phyloP scores from a whole-genome alignment of 1,140 invertebrate genomes.

The Thaumatotibia leucotreta region DNA sequence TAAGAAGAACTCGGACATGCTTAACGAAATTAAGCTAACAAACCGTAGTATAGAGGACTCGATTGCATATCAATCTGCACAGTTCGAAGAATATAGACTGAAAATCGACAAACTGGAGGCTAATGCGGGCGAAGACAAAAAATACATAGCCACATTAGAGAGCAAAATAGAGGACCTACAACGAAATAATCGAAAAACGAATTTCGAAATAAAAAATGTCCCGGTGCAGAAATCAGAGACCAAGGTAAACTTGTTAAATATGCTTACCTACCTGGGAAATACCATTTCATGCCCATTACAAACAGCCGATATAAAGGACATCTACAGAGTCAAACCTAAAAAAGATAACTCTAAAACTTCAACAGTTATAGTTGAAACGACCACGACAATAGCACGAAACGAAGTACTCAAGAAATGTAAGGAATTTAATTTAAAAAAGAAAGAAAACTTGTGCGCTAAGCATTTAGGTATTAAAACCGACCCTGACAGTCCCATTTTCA shows the following conservation, averaged over 20 bases:
- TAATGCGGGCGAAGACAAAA: too few species aligned
- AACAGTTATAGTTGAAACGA: conserved; percentile 25
- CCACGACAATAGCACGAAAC: conserved; percentile 16
- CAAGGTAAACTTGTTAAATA: neutral
- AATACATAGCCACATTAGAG: conserved; percentile 6
- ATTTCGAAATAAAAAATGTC: conserved; percentile 22
- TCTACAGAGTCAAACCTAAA: conserved; percentile 24
- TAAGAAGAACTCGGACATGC: too few species aligned
- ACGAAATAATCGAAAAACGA: conserved; percentile 11
- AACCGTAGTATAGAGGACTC: too few species aligned
- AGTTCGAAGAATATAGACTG: too few species aligned
- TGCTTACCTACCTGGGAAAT: neutral
- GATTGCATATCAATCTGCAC: too few species aligned
- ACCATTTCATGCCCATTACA: conserved; percentile 10
- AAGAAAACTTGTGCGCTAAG: conserved; percentile 21
- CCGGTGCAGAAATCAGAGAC: neutral
- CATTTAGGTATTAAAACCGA: conserved; percentile 20
- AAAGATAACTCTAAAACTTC: conserved; percentile 13
- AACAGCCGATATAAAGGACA: conserved; percentile 27
- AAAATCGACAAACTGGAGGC: too few species aligned
- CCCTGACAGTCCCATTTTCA: conserved; percentile 18
- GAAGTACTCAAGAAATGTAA: conserved; percentile 22
- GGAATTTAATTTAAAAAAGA: conserved; percentile 25
- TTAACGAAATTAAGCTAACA: too few species aligned
- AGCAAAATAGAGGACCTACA: conserved; percentile 19